Conservation (phyloP, 1,140 invertebrate species). For the Linepithema humile region DNA sequence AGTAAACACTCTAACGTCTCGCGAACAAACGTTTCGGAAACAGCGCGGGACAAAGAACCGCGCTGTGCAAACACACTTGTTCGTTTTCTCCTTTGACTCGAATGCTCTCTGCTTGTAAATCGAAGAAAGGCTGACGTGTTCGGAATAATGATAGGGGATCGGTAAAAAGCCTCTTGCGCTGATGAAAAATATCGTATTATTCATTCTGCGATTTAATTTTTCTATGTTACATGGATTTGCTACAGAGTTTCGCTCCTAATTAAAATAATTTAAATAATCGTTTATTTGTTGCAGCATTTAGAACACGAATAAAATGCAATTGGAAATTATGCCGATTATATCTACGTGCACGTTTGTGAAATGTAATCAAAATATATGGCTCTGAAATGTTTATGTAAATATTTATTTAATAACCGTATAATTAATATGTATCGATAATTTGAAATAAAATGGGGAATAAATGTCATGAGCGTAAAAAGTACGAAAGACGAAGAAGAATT, state of each 20-base stretch:
- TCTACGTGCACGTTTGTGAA: neutral
- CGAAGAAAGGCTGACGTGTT: neutral
- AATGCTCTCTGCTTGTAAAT: slow-evolving; percentile 4
- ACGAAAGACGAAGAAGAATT: neutral
- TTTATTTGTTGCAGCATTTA: neutral
- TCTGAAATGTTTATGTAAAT: neutral
- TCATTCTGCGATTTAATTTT: neutral
- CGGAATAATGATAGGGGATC: neutral
- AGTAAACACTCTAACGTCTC: slow-evolving; percentile 44
- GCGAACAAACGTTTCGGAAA: slow-evolving; percentile 47
- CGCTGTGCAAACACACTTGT: slow-evolving; percentile 40
- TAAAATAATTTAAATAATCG: slow-evolving; percentile 1
- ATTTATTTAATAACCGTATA: neutral
- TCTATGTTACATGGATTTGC: neutral
- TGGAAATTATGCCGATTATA: neutral
- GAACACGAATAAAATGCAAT: slow-evolving; percentile 1
- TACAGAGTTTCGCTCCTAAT: neutral
- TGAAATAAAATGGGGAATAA: neutral
- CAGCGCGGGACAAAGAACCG: slow-evolving; percentile 31
- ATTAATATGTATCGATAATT: neutral
- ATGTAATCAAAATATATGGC: neutral
- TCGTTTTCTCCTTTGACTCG: slow-evolving; percentile 17
- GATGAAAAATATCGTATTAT: neutral
- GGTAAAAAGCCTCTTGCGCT: neutral
- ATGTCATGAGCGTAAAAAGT: neutral